A percentile compares a stretch with the other conserved stretches of the same genome.
Evolutionary conservation across 2,113 vertebrate species (phyloP).

Genomic region (Lipotes vexillifer): DNA sequence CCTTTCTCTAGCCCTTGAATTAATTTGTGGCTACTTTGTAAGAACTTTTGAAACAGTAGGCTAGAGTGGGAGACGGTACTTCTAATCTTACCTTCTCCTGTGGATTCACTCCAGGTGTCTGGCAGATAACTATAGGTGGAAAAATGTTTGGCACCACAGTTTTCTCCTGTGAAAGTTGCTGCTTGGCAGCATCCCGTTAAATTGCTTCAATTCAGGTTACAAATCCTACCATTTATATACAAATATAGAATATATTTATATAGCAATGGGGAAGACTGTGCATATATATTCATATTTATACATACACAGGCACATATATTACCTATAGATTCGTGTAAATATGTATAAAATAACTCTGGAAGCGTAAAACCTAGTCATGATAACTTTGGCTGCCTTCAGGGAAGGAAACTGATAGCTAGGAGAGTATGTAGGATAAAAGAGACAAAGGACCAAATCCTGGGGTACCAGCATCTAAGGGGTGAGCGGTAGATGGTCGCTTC

Average conservation of each 20-base stretch:
- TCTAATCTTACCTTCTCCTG: background rate
- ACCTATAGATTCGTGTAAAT: background rate
- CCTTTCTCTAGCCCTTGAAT: background rate
- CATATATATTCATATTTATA: background rate
- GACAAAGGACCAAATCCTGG: background rate
- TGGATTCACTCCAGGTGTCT: background rate
- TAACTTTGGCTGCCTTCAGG: conserved; percentile 11
- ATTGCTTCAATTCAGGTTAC: background rate
- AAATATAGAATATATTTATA: background rate
- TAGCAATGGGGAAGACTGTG: background rate
- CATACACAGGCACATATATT: background rate
- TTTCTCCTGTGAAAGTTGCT: background rate
- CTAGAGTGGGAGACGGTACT: background rate
- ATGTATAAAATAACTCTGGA: background rate
- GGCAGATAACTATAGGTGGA: background rate
- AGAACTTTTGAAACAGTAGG: background rate
- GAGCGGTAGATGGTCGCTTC: background rate
- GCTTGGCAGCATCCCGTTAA: background rate
- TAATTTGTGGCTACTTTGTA: background rate
- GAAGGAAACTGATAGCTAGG: background rate
- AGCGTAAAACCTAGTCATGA: background rate
- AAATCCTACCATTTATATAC: background rate
- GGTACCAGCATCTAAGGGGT: background rate
- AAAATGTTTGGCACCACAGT: background rate
- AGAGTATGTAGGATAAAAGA: background rate